phyloP scores from a whole-genome alignment of 2,113 vertebrate genomes.

The Progne subis region DNA sequence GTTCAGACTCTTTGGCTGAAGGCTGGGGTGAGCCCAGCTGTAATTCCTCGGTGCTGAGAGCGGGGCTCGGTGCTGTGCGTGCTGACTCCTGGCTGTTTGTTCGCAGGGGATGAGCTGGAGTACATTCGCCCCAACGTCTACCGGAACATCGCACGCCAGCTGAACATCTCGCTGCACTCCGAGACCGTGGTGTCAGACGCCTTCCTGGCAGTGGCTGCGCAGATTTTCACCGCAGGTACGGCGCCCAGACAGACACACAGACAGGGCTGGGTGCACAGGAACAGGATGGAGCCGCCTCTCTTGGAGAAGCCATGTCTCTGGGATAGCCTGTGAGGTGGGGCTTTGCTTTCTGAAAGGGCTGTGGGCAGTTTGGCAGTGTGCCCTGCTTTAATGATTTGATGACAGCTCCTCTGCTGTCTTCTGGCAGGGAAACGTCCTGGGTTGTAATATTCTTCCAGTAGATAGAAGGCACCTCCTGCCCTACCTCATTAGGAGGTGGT shows the following conservation, averaged over 20 bases:
- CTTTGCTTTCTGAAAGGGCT: background rate
- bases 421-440: background rate
- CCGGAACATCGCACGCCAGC: slow-evolving; percentile 88
- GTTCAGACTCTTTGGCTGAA: background rate
- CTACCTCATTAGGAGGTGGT: background rate
- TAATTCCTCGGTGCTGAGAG: rapidly evolving
- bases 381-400: slow-evolving; percentile 1
- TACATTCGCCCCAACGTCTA: slow-evolving; percentile 92
- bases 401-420: background rate
- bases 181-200: slow-evolving; percentile 90
- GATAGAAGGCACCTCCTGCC: background rate
- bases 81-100: slow-evolving; percentile 26
- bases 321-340: background rate
- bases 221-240: slow-evolving; percentile 93
- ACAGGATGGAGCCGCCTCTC: background rate
- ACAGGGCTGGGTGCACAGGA: background rate
- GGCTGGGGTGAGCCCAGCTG: background rate
- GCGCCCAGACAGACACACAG: background rate
- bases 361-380: background rate
- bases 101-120: slow-evolving; percentile 92
- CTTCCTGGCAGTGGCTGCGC: slow-evolving; percentile 90
- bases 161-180: slow-evolving; percentile 89
- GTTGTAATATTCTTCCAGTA: background rate
- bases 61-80: rapidly evolving
- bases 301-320: background rate